Evolutionary conservation across 2,797 vertebrate species (phyloP).

Genomic region (Nasua narica): DNA sequence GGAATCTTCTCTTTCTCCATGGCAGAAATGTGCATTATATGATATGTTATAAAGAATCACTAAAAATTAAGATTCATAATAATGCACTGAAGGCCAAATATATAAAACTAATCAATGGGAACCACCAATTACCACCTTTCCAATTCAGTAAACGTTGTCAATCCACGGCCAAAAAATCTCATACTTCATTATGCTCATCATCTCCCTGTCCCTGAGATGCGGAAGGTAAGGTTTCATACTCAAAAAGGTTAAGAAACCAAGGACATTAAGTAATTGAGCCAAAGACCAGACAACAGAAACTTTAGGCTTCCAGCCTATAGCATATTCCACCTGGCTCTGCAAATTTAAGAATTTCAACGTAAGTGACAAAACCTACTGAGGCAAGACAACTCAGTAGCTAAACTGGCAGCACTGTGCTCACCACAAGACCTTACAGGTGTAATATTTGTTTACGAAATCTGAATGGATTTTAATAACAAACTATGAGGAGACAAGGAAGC

Average conservation of each 20-base stretch:
- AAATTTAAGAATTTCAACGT: slow-evolving; percentile 61
- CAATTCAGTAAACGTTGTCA: neutral
- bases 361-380: slow-evolving; percentile 53
- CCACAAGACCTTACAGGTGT: neutral
- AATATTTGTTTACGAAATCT: slow-evolving; percentile 51
- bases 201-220: neutral
- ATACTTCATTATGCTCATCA: neutral
- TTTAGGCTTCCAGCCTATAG: neutral
- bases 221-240: neutral
- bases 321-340: slow-evolving; percentile 38
- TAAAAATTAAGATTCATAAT: neutral
- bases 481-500: neutral
- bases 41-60: neutral
- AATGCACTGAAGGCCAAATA: neutral
- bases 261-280: neutral
- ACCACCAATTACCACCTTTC: neutral
- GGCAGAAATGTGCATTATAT: neutral
- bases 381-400: slow-evolving; percentile 46
- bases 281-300: neutral
- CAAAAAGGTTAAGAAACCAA: slow-evolving; percentile 4
- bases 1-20: neutral
- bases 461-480: slow-evolving; percentile 44
- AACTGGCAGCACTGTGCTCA: neutral
- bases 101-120: neutral
- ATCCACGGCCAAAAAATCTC: neutral